Evolutionary conservation across 2,113 vertebrate genomes (phyloP).

Genomic region (Prolemur simus): DNA sequence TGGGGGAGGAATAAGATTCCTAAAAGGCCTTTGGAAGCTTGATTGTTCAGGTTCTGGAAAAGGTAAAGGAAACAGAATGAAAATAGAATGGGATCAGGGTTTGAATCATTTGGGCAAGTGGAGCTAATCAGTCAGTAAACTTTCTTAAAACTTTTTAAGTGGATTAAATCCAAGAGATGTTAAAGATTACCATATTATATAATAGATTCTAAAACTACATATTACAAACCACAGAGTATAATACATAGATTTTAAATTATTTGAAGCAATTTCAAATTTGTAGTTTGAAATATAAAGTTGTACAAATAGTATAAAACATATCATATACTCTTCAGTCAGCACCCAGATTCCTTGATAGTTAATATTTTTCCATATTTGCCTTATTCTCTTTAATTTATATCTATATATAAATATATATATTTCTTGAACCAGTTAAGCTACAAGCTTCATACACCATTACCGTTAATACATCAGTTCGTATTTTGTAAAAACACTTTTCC

Average conservation of each 20-base stretch:
- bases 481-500: background rate
- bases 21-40: background rate
- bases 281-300: slow-evolving; percentile 13
- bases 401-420: background rate
- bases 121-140: background rate
- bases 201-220: background rate
- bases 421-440: background rate
- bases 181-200: slow-evolving; percentile 5
- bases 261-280: background rate
- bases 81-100: background rate
- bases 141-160: background rate
- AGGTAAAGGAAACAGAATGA: background rate
- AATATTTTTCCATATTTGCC: slow-evolving; percentile 25
- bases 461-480: background rate
- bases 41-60: background rate
- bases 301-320: background rate
- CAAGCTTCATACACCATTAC: background rate
- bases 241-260: background rate
- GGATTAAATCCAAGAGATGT: slow-evolving; percentile 12
- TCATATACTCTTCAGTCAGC: background rate
- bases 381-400: background rate
- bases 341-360: background rate
- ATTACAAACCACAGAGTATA: background rate
- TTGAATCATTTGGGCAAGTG: background rate
- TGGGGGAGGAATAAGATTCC: background rate